Evolutionary conservation across 2,888 invertebrate genomes (phyloP), one percentile per base, ranked within the genome.

Genomic region (Parnassius mnemosyne): DNA sequence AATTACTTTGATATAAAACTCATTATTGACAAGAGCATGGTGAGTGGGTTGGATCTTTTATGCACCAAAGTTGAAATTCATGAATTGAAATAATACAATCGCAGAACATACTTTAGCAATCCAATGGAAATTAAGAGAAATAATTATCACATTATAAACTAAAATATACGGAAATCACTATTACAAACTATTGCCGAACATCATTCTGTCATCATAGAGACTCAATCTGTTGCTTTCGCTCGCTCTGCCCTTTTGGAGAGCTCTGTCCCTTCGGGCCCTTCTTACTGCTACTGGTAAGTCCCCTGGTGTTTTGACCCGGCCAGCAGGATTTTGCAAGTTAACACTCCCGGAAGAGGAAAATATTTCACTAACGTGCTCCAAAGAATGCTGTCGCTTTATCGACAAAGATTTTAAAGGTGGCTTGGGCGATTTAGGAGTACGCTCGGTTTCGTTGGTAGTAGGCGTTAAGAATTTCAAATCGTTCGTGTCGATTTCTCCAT

Each of bases 131-230:
- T 65, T 64, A 56, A 64, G 66, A 65, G 53, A 65, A 61, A 63
- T 66, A 66, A 61, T 63, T 69, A 72, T 68, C 69, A 70, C 68
- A 71, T 65, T 66, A 53, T 58, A 58, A 62, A 46, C 49, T 49
- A 55, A 57, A 52, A 63, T 53, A 54, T 11, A 53, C 11, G 34
- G 20, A 50, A 52, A n/a, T 12, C 47, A 46, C 50, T 9, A 57
- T 74, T 80, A 91, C 71, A 92, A 74, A 73, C 90, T 92, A 70
- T 93, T 93, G 0, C 92, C 92, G 69, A 93, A 93, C 97, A 97
- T 97, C 93, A 97, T 96, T 52, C 97, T 92, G 79, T 97, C 97
- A 74, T 97, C 97, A 75, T 97, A 97, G 20, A 97, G 87, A 53
- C 97, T 97, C 72, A 97, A 93, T 68, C 97, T 93, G 68, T 95